Base-by-base conservation (phyloP, 2,113 vertebrate species). In the Azemiops feae region DNA sequence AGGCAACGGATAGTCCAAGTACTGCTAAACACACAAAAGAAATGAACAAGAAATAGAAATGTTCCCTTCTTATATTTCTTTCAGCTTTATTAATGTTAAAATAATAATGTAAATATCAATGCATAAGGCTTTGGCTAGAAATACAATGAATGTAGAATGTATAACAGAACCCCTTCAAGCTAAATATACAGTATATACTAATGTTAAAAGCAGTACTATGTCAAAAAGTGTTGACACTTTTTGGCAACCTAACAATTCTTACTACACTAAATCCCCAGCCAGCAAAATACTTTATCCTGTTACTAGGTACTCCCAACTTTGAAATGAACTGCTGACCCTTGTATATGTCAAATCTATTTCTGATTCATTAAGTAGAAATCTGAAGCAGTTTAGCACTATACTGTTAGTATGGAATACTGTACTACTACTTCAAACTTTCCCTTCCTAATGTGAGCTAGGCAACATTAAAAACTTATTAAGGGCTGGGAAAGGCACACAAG, bases 291-390 rank as follows among this genome's bases (percentile, higher is more conserved):
- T 89, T 90, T 55, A 86, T 86, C 53, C 43, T 85, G 58, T 60
- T 93, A 58, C 50, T 88, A 23, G 22, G 55, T 69, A 30, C 39
- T 85, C 53, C 88, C 54, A 85, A 50, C 47, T 89, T 43, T 50
- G 53, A 90, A 50, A 55, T 86, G 88, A 93, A 85, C 88, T 50
- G 74, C n/a, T 60, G 92, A 90, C 74, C 54, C 55, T 87, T 85
- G 25, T 27, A 88, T 74, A 25, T 45, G 81, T 90, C 89, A 64
- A 93, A 30, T 74, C 43, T 60, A 47, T 5, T 90, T 90, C 50
- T 86, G 12, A 30, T 60, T 85, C 43, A 86, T 87, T 64, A 90
- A 93, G 74, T 34, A 50, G 34, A 45, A 55, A 60, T 39, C 81
- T 64, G 39, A 25, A 1, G 43, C 39, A 34, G n/a, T 57, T n/a